phyloP scores from a whole-genome alignment of 2,888 invertebrate species.

The Torymus texanus region DNA sequence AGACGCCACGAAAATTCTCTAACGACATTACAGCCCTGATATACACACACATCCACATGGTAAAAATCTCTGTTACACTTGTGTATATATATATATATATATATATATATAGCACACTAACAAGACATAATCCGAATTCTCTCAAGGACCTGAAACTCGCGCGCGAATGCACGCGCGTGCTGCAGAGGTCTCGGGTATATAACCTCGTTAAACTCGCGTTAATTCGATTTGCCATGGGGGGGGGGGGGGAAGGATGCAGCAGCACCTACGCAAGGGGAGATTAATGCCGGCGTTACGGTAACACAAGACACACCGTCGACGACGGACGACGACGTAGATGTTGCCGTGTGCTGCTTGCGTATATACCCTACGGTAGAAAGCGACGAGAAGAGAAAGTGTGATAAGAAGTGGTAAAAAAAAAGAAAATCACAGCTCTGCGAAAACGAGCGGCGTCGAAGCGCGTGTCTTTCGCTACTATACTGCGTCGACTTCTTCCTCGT shows the following conservation, averaged over 20 bases:
- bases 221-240: slow-evolving; percentile 4
- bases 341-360: too few relatives aligned
- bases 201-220: slow-evolving; percentile 18
- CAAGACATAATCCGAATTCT: slow-evolving; percentile 3
- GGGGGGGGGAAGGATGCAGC: too few relatives aligned
- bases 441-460: background rate
- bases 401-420: background rate
- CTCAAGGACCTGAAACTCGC: background rate
- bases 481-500: background rate
- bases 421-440: background rate
- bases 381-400: too few relatives aligned
- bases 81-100: too few relatives aligned
- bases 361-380: too few relatives aligned
- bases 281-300: background rate
- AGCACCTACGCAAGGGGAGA: background rate
- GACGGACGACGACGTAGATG: too few relatives aligned
- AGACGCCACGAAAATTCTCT: too few relatives aligned
- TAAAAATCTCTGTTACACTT: too few relatives aligned
- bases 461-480: background rate
- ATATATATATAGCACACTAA: background rate
- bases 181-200: background rate
- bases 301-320: too few relatives aligned
- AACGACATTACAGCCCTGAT: too few relatives aligned
- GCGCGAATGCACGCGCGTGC: background rate
- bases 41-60: too few relatives aligned